These are phyloP conservation scores for Clunio marinus DNA, from an alignment of 2,888 invertebrate species.

Conservation along the genomic window DNA sequence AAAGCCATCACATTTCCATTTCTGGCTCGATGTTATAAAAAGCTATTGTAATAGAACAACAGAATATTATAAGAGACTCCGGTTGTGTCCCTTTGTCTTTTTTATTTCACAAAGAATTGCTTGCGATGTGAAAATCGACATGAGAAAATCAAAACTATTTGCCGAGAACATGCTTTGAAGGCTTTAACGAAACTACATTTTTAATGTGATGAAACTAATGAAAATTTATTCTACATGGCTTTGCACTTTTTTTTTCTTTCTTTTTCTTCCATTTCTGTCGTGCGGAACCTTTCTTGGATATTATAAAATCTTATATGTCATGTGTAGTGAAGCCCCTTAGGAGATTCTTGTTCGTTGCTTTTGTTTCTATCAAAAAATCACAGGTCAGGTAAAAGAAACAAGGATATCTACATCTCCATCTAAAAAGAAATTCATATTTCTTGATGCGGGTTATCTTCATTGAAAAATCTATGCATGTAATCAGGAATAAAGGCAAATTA, in stretches of 20 bases:
- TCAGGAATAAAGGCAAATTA: constrained; percentile 14
- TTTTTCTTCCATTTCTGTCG: background rate
- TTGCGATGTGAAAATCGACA: background rate
- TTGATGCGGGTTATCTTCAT: constrained; percentile 6
- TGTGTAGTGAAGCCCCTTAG: too few relatives aligned
- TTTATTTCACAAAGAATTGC: constrained; percentile 1
- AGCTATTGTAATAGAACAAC: constrained; percentile 4
- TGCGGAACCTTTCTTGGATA: background rate
- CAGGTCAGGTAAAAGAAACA: too few relatives aligned
- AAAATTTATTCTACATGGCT: constrained; percentile 16
- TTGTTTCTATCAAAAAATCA: too few relatives aligned
- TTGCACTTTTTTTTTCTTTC: background rate
- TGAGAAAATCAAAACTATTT: background rate
- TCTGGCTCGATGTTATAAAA: constrained; percentile 20
- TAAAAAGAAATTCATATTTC: background rate
- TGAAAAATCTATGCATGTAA: background rate
- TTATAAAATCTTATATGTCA: background rate
- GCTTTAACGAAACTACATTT: constrained; percentile 26
- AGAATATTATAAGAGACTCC: background rate
- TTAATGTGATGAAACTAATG: constrained; percentile 28
- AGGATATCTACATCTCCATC: too few relatives aligned
- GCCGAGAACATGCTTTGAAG: background rate
- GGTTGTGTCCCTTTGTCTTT: background rate
- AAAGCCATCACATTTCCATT: constrained; percentile 31
- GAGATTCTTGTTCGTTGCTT: too few relatives aligned